Evolutionary conservation across 2,888 invertebrate species (phyloP).

Genomic region (Ellobium chinense): DNA sequence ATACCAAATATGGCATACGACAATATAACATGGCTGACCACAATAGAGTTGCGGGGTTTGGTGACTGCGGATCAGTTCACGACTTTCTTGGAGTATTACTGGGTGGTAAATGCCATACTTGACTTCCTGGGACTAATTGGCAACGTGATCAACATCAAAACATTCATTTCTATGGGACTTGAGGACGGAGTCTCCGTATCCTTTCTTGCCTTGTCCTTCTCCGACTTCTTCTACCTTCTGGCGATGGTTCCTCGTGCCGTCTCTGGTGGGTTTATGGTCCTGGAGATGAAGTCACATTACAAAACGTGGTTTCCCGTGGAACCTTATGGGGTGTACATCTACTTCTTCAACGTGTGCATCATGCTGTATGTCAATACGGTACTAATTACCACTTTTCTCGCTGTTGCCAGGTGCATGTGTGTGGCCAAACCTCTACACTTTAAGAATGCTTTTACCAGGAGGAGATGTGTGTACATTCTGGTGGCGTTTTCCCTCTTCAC

Average conservation of each 20-base stretch:
- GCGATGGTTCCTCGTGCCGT: neutral
- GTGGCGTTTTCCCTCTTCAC: neutral
- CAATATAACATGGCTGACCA: too few species aligned
- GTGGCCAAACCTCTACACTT: conserved; percentile 15
- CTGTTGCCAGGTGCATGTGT: conserved; percentile 27
- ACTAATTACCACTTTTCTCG: conserved; percentile 25
- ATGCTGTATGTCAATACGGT: conserved; percentile 6
- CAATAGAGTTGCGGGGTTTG: too few species aligned
- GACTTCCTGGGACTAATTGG: conserved; percentile 2
- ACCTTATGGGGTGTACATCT: neutral
- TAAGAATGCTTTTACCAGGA: neutral
- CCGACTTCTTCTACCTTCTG: conserved; percentile 1
- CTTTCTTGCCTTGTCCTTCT: neutral
- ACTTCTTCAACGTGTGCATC: neutral
- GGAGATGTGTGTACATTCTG: neutral
- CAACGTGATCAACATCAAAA: conserved; percentile 19
- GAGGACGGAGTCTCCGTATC: conserved; percentile 23
- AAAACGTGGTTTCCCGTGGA: conserved; percentile 6
- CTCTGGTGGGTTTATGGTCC: neutral
- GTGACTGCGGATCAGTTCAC: too few species aligned
- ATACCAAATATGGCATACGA: too few species aligned
- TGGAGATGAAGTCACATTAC: neutral
- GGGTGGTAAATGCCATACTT: too few species aligned
- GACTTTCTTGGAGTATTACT: too few species aligned
- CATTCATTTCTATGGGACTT: conserved; percentile 15